A percentile compares a stretch with the other conserved stretches of the same genome.
phyloP scores from a whole-genome alignment of 2,113 vertebrate species.

The Oostethus manadensis region DNA sequence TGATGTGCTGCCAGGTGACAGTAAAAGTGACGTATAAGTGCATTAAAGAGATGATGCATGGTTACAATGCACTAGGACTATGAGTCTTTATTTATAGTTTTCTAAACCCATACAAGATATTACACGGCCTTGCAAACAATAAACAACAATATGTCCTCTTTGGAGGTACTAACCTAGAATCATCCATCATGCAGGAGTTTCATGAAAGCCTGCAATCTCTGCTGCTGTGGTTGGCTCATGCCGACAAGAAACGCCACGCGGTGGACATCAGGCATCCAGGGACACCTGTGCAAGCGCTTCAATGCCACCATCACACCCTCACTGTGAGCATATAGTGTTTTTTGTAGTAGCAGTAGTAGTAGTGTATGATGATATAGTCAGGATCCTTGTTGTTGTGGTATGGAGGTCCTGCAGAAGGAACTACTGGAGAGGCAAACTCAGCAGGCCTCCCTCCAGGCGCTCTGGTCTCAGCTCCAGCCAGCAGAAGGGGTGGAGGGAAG shows the following conservation, averaged over 20 bases:
- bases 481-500: constrained; percentile 68
- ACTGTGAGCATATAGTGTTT: constrained; percentile 56
- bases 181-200: constrained; percentile 78
- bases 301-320: constrained; percentile 67
- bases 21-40: too few relatives aligned
- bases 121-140: not conserved
- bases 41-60: not conserved
- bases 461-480: constrained; percentile 75
- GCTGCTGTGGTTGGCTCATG: constrained; percentile 82
- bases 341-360: not conserved
- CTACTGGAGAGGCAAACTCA: constrained; percentile 69
- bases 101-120: not conserved
- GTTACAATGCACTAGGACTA: too few relatives aligned
- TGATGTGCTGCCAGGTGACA: constrained; percentile 81
- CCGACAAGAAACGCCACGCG: constrained; percentile 72
- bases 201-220: constrained; percentile 80
- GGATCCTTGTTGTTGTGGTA: not conserved
- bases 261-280: constrained; percentile 59
- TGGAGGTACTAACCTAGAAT: not conserved
- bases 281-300: constrained; percentile 52
- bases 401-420: constrained; percentile 80
- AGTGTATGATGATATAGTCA: not conserved
- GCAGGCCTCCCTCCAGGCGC: constrained; percentile 78
- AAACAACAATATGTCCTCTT: not conserved
- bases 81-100: not conserved